A percentile compares a stretch with the other conserved stretches of the same genome.
These are phyloP conservation scores for Chrysomela aeneicollis DNA, from an alignment of 2,888 invertebrate species.

Conservation along the genomic window DNA sequence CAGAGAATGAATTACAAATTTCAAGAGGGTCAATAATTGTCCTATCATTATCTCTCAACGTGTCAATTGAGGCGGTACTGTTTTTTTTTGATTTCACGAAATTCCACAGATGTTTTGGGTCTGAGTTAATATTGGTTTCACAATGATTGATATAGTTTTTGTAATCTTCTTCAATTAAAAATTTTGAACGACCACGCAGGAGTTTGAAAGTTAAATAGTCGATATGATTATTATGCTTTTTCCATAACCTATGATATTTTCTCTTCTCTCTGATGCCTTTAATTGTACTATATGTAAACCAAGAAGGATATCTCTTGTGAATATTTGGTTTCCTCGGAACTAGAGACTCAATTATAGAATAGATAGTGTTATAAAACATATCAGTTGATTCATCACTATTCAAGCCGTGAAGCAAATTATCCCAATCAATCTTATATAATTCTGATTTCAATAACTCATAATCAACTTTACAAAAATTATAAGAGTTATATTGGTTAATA, in stretches of 20 bases:
- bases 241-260: conserved; percentile 11
- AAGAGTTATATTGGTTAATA: conserved; percentile 14
- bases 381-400: conserved; percentile 7
- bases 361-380: neutral
- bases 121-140: neutral
- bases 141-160: conserved; percentile 8
- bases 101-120: conserved; percentile 14
- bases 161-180: conserved; percentile 6
- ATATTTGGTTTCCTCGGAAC: conserved; percentile 5
- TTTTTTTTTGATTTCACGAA: conserved; percentile 14
- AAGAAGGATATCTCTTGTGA: neutral
- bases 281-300: neutral
- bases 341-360: neutral
- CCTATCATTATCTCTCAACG: conserved; percentile 6
- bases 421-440: conserved; percentile 14
- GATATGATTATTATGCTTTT: conserved; percentile 6
- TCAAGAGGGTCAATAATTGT: neutral
- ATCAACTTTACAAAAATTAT: conserved; percentile 14
- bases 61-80: neutral
- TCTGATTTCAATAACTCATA: conserved; percentile 8
- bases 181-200: conserved; percentile 2
- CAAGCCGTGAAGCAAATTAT: conserved; percentile 7
- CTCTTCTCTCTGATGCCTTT: conserved; percentile 12
- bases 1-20: neutral
- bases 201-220: conserved; percentile 6